phyloP scores from a whole-genome alignment of 2,888 invertebrate genomes.

The Tridacna gigas region DNA sequence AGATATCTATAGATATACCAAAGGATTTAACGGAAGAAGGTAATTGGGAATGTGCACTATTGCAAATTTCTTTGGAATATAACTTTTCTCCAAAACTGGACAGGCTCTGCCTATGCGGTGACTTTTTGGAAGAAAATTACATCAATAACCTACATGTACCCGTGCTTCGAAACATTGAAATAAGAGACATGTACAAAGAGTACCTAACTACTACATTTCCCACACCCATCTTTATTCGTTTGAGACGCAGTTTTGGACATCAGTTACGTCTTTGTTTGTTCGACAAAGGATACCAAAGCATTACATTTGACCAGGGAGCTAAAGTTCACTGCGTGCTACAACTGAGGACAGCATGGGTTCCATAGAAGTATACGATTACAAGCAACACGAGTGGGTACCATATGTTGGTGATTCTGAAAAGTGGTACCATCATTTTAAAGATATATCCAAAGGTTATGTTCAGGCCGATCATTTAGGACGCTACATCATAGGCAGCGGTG shows the following conservation, averaged over 20 bases:
- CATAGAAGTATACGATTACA: constrained; percentile 34
- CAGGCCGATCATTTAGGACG: constrained; percentile 21
- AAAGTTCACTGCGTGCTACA: constrained; percentile 28
- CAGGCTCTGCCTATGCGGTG: too few relatives aligned
- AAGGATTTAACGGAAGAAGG: constrained; percentile 37
- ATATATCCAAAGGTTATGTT: constrained; percentile 24
- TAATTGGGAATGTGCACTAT: constrained; percentile 25
- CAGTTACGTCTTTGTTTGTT: too few relatives aligned
- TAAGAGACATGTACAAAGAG: too few relatives aligned
- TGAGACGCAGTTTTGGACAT: too few relatives aligned
- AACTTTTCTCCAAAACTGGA: too few relatives aligned
- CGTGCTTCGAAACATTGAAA: too few relatives aligned
- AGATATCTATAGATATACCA: constrained; percentile 47
- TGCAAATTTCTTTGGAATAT: constrained; percentile 34
- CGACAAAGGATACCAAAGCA: too few relatives aligned
- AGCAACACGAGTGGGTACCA: constrained; percentile 35
- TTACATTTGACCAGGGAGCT: too few relatives aligned
- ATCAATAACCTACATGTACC: too few relatives aligned
- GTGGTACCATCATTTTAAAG: constrained; percentile 31
- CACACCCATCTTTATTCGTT: too few relatives aligned
- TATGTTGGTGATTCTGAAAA: constrained; percentile 29
- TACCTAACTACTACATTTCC: too few relatives aligned
- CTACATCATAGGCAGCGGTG: constrained; percentile 15
- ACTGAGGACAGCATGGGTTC: constrained; percentile 37
- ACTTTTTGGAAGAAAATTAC: too few relatives aligned